These are phyloP conservation scores for Pocillopora meandrina DNA, from an alignment of 92 coral and sea anemone species.

Conservation along the genomic window DNA sequence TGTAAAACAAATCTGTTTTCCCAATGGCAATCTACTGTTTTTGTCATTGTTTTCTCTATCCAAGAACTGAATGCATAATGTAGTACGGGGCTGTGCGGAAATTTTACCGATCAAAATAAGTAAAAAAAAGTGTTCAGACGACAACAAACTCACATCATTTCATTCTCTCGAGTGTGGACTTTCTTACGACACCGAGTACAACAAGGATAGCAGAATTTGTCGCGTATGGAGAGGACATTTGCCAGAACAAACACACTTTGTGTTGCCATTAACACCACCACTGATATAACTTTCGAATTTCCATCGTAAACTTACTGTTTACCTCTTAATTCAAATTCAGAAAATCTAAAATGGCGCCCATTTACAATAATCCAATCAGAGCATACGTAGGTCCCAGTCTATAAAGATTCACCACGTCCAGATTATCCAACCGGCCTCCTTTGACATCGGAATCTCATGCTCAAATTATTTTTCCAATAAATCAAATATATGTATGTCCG, in stretches of 20 bases:
- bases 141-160: conserved; percentile 59
- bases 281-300: neutral
- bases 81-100: too few relatives aligned
- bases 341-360: conserved; percentile 47
- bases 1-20: too few relatives aligned
- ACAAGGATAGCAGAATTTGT: conserved; percentile 77
- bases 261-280: conserved; percentile 26
- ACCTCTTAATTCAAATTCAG: neutral
- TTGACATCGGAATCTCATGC: too few relatives aligned
- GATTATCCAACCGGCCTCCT: neutral
- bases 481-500: too few relatives aligned
- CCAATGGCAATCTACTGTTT: too few relatives aligned
- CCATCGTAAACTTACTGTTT: neutral
- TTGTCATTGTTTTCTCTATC: too few relatives aligned
- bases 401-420: neutral
- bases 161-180: conserved; percentile 67
- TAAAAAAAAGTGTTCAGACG: neutral
- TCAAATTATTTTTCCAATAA: too few relatives aligned
- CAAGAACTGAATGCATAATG: too few relatives aligned
- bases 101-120: neutral
- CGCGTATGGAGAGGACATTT: conserved; percentile 66
- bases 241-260: conserved; percentile 79
- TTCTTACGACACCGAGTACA: conserved; percentile 77
- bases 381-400: conserved; percentile 25
- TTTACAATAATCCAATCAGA: conserved; percentile 28